phyloP scores from a whole-genome alignment of 2,888 invertebrate species.

The Oscheius sp. region DNA sequence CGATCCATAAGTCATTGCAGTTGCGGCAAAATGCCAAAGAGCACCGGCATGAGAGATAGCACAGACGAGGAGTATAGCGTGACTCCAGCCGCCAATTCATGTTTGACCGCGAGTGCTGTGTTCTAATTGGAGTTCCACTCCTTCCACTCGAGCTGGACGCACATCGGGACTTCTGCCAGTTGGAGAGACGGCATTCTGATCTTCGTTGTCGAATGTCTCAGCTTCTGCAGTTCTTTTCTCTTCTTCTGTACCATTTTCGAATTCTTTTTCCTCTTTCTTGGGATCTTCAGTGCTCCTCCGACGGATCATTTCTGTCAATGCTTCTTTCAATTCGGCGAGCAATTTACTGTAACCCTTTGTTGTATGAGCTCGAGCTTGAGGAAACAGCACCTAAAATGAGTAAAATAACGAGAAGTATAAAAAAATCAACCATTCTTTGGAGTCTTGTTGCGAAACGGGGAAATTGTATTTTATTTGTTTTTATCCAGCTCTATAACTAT shows the following conservation, averaged over 20 bases:
- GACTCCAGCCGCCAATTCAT: constrained; percentile 1
- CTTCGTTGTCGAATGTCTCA: constrained; percentile 21
- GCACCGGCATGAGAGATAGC: constrained; percentile 6
- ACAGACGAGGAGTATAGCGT: constrained; percentile 6
- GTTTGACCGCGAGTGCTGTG: constrained; percentile 6
- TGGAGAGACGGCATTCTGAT: neutral
- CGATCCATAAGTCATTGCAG: neutral
- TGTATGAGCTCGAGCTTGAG: neutral
- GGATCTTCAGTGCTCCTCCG: neutral
- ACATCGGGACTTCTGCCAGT: constrained; percentile 6
- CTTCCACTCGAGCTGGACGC: constrained; percentile 9
- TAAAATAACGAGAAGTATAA: neutral
- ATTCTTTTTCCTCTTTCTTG: neutral
- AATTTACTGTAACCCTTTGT: neutral
- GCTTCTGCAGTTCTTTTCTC: neutral
- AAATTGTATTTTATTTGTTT: no score
- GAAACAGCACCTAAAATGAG: constrained; percentile 3
- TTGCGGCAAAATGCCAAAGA: constrained; percentile 5
- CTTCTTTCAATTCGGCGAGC: constrained; percentile 1
- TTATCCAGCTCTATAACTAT: no score
- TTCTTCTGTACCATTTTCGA: neutral
- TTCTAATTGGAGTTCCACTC: constrained; percentile 17
- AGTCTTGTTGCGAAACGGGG: no score
- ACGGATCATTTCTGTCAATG: neutral
- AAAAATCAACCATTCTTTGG: neutral